These are phyloP conservation scores for Poeciliopsis prolifica DNA, from an alignment of 2,113 vertebrate species.

Conservation along the genomic window DNA sequence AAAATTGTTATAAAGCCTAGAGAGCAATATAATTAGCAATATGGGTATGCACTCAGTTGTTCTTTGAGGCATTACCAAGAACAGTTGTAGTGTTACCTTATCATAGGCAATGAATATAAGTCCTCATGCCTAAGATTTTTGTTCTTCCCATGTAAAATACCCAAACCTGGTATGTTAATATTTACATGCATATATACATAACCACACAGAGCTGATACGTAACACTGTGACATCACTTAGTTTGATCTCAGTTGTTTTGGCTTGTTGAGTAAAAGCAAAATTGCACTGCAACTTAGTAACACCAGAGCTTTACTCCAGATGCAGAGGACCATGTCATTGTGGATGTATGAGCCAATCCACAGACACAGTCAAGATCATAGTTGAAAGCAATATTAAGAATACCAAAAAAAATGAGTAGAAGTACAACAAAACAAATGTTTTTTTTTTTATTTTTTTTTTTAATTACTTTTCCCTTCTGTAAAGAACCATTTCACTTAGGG, in stretches of 20 bases:
- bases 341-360: background rate
- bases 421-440: background rate
- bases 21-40: background rate
- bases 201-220: background rate
- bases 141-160: background rate
- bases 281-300: background rate
- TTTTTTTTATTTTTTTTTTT: no score
- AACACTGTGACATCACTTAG: background rate
- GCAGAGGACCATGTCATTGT: background rate
- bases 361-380: background rate
- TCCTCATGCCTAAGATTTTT: background rate
- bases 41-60: background rate
- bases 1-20: background rate
- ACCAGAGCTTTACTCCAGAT: background rate
- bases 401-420: background rate
- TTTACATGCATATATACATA: no score
- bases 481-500: slow-evolving; percentile 20
- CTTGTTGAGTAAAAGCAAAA: background rate
- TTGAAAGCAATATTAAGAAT: slow-evolving; percentile 12
- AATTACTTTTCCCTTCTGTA: no score
- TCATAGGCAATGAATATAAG: background rate
- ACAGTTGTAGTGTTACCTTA: background rate
- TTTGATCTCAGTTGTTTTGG: background rate
- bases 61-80: background rate
- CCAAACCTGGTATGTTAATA: background rate